phyloP scores from a whole-genome alignment of 2,888 invertebrate species.

The Gryllus longicercus region DNA sequence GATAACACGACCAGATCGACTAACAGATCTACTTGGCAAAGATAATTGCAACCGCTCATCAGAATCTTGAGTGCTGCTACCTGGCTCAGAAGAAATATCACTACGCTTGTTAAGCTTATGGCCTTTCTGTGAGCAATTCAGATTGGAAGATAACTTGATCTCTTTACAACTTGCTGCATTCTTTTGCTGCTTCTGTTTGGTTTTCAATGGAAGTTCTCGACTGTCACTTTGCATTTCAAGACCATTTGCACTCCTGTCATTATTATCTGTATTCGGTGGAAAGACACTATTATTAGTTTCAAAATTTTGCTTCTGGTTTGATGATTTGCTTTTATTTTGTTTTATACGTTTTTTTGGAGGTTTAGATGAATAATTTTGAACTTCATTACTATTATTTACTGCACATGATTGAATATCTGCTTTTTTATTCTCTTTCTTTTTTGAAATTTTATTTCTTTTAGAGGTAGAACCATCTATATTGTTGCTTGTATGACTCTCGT shows the following conservation, averaged over 20 bases:
- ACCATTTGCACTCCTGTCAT: not conserved
- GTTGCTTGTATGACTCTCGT: not conserved
- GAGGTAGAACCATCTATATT: too few relatives aligned
- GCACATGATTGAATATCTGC: not conserved
- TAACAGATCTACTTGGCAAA: constrained; percentile 55
- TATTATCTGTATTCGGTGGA: too few relatives aligned
- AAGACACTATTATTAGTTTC: too few relatives aligned
- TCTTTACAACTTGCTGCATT: not conserved
- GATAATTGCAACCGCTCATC: constrained; percentile 30
- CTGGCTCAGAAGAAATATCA: not conserved
- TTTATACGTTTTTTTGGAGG: too few relatives aligned
- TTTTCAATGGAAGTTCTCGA: constrained; percentile 43
- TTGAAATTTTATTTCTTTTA: too few relatives aligned
- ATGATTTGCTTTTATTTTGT: too few relatives aligned
- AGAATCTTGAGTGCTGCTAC: constrained; percentile 19
- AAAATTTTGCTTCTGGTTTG: not conserved
- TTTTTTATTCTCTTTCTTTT: not conserved
- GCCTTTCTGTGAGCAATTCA: not conserved
- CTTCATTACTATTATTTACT: not conserved
- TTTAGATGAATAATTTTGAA: not conserved
- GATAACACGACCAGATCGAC: constrained; percentile 71
- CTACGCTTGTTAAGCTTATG: not conserved
- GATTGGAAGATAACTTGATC: not conserved
- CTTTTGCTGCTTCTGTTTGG: not conserved
- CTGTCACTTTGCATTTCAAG: constrained; percentile 39